Base-by-base conservation (phyloP, 2,888 invertebrate species). In the Isotomurus palustris region DNA sequence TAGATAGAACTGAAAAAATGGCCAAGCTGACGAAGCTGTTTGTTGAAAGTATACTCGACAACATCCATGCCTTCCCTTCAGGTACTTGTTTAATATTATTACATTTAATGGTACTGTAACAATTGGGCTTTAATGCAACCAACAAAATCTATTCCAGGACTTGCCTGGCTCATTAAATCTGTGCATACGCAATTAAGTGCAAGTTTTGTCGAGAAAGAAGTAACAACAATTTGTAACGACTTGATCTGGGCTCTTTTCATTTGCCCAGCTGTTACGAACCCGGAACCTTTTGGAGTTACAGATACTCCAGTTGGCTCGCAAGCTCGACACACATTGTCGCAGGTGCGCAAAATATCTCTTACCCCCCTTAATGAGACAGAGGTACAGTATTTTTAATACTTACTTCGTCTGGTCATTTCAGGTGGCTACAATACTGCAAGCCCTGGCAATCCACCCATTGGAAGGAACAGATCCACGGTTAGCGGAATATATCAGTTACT, bases 341-440 rank as follows among this genome's bases (percentile, higher is more conserved):
- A 69, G 41, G 66, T 66, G 50, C 19, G 10, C 19, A 36, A 27
- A 32, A 19, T 25, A 40, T 45, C 14, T 32, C 53, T 50, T 28
- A 32, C 24, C 21, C 14, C 22, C 3, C 3, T 41, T 22, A 43
- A 21, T 44, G n/a, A n/a, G n/a, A n/a, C n/a, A n/a, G n/a, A n/a
- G n/a, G 4, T 56, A 17, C 22, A 51, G 19, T 45, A 32, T 45
- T 32, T 5, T 45, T n/a, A 14, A 14, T 19, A 10, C 17, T 24
- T 24, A 44, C n/a, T 44, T 41, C 6, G 19, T 32, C 32, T 22
- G 10, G 21, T 43, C 12, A n/a, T 12, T 43, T 43, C 89, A 91
- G 80, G 84, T 96, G 57, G 96, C 93, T 0, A 91, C 93, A 78
- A 89, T 95, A 69, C 77, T 97, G 47, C 95, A 96, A 78, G 88